Evolutionary conservation across 2,888 invertebrate genomes (phyloP).

Genomic region (Mythimna pallens): DNA sequence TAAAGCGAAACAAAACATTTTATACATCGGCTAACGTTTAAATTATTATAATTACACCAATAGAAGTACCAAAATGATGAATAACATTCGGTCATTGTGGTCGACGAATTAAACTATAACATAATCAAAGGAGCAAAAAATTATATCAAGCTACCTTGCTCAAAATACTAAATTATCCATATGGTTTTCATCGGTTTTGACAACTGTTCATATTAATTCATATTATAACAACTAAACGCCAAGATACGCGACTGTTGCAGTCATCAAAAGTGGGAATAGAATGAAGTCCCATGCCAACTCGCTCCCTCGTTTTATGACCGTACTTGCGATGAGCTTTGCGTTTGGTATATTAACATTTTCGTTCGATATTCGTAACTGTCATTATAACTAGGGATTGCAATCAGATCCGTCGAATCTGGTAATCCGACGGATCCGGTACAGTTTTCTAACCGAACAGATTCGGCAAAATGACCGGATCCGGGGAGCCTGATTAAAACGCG

Average conservation of each 20-base stretch:
- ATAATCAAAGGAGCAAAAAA: constrained; percentile 44
- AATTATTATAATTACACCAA: constrained; percentile 46
- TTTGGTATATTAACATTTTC: background rate
- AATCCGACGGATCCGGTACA: too few species aligned
- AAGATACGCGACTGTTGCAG: background rate
- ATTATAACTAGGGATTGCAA: too few species aligned
- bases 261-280: background rate
- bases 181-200: constrained; percentile 7
- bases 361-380: background rate
- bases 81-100: constrained; percentile 19
- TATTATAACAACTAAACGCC: background rate
- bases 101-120: constrained; percentile 6
- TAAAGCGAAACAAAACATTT: constrained; percentile 29
- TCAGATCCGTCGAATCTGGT: too few species aligned
- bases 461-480: too few species aligned
- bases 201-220: constrained; percentile 26
- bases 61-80: constrained; percentile 47
- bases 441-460: too few species aligned
- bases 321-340: background rate
- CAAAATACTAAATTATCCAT: constrained; percentile 20
- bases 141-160: constrained; percentile 31
- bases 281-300: background rate
- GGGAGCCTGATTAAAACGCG: too few species aligned
- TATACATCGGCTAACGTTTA: constrained; percentile 33
- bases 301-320: background rate